Evolutionary conservation across 2,888 invertebrate species (phyloP).

Genomic region (Plusia festucae): DNA sequence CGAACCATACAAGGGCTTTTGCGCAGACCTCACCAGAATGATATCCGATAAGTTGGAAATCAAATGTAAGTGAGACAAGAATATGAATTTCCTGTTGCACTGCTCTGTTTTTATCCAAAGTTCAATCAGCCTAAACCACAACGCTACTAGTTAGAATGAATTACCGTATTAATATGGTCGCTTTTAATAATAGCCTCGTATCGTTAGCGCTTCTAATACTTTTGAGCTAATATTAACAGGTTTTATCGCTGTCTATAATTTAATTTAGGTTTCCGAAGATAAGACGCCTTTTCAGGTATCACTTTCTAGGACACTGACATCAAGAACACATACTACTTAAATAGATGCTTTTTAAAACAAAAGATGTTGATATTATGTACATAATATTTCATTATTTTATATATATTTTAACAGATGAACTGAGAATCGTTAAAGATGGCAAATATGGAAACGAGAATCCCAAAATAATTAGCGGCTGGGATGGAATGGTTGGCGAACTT

Average conservation of each 20-base stretch:
- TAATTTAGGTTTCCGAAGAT: too few species aligned
- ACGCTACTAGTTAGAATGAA: background rate
- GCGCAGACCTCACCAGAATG: conserved; percentile 96
- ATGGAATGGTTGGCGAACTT: conserved; percentile 97
- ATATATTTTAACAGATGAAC: conserved; percentile 91
- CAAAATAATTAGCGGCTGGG: conserved; percentile 95
- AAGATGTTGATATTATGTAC: too few species aligned
- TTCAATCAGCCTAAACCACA: conserved; percentile 2
- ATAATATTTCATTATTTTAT: background rate
- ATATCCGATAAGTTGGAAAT: conserved; percentile 94
- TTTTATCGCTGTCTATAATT: too few species aligned
- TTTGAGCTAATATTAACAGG: too few species aligned
- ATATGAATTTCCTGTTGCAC: conserved; percentile 9
- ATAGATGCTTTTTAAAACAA: too few species aligned
- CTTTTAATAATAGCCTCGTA: background rate
- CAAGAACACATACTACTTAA: too few species aligned
- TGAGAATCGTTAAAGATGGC: conserved; percentile 95
- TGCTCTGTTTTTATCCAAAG: conserved; percentile 7
- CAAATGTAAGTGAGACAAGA: conserved; percentile 91
- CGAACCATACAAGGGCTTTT: conserved; percentile 96
- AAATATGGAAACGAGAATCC: conserved; percentile 96
- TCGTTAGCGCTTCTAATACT: too few species aligned
- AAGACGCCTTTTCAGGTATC: too few species aligned
- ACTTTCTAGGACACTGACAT: too few species aligned
- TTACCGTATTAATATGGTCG: background rate